These are phyloP conservation scores for Meandrusa payeni DNA, from an alignment of 2,888 invertebrate species.

Conservation along the genomic window DNA sequence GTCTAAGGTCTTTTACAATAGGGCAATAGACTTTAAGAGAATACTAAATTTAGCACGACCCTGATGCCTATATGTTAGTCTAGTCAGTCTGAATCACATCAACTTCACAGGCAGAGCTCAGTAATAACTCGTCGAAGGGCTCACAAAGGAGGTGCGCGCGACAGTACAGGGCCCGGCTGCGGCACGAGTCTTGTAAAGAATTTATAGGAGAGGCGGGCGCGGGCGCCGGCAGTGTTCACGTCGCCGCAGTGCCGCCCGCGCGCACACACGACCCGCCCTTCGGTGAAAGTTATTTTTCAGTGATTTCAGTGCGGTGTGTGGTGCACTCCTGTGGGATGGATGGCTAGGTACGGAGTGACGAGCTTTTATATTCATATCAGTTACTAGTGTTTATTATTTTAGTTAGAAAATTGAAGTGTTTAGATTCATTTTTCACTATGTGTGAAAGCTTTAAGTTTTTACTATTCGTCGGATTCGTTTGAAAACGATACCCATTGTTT, in stretches of 20 bases:
- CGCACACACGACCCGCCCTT: slow-evolving; percentile 30
- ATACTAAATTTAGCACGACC: too few species aligned
- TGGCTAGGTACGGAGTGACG: slow-evolving; percentile 36
- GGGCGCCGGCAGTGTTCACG: slow-evolving; percentile 51
- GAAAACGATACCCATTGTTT: too few species aligned
- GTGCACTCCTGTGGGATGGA: slow-evolving; percentile 35
- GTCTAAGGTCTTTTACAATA: too few species aligned
- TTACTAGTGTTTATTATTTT: too few species aligned
- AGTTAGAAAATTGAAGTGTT: too few species aligned
- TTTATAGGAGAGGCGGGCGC: slow-evolving; percentile 70
- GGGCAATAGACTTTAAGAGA: too few species aligned
- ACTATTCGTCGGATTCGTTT: too few species aligned
- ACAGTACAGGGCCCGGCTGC: slow-evolving; percentile 68
- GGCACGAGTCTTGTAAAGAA: slow-evolving; percentile 76
- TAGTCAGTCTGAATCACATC: too few species aligned
- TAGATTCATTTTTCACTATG: too few species aligned
- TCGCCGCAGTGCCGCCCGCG: slow-evolving; percentile 36
- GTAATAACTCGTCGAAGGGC: slow-evolving; percentile 19
- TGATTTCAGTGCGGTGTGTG: slow-evolving; percentile 26
- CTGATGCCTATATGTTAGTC: too few species aligned
- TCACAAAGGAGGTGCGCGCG: slow-evolving; percentile 35
- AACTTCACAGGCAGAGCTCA: too few species aligned
- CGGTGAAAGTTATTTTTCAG: slow-evolving; percentile 29
- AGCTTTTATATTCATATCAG: background rate
- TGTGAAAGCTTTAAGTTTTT: background rate